phyloP scores from a whole-genome alignment of 2,113 vertebrate species.

The Aspidoscelis tigris region DNA sequence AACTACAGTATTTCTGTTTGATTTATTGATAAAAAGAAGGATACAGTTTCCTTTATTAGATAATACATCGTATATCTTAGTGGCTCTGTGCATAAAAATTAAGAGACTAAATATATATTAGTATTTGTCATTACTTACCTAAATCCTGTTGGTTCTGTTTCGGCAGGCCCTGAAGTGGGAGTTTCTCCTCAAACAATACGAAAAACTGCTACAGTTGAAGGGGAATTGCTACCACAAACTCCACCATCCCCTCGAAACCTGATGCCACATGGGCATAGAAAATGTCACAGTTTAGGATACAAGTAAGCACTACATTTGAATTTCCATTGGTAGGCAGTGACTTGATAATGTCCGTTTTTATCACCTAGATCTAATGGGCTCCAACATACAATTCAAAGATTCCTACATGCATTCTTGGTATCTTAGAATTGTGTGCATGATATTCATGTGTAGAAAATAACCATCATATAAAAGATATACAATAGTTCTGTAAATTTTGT shows the following conservation, averaged over 20 bases:
- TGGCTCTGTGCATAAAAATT: background rate
- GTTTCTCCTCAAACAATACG: conserved; percentile 90
- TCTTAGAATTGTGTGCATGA: background rate
- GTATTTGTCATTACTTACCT: background rate
- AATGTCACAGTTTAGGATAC: conserved; percentile 98
- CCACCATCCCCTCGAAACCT: conserved; percentile 94
- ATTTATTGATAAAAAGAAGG: background rate
- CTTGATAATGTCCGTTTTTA: background rate
- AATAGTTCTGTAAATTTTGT: too few relatives aligned
- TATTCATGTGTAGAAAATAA: too few relatives aligned
- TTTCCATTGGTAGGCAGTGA: background rate
- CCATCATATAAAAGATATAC: too few relatives aligned
- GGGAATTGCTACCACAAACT: conserved; percentile 84
- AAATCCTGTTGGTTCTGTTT: background rate
- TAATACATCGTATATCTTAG: background rate
- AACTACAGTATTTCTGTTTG: background rate
- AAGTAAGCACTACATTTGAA: conserved; percentile 82
- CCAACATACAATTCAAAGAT: conserved; percentile 5
- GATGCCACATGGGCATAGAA: conserved; percentile 93
- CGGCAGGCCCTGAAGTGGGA: conserved; percentile 86
- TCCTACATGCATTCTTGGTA: background rate
- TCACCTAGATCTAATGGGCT: background rate
- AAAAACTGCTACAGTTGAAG: conserved; percentile 83
- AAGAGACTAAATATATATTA: background rate
- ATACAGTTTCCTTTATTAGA: background rate